Conservation (phyloP, 2,888 invertebrate genomes). For the Hybos culiciformis region DNA sequence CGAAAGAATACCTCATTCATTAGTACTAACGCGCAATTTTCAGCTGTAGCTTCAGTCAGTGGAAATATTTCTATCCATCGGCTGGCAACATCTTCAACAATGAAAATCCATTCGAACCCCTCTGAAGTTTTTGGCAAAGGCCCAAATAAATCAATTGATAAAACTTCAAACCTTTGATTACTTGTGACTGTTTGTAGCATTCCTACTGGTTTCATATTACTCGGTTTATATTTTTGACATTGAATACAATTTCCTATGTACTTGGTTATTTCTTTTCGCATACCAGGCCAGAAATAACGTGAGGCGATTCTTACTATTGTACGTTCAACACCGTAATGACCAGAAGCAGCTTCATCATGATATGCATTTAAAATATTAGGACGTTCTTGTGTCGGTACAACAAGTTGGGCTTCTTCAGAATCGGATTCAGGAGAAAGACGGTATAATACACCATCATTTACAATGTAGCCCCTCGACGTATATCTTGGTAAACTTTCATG, state of each 20-base stretch:
- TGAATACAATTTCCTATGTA: conserved; percentile 11
- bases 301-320: conserved; percentile 11
- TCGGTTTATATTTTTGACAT: conserved; percentile 12
- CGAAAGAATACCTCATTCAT: conserved; percentile 21
- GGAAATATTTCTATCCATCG: conserved; percentile 20
- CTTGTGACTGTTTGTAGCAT: conserved; percentile 12
- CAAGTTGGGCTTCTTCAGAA: conserved; percentile 10
- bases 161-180: conserved; percentile 1
- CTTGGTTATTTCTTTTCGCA: conserved; percentile 10
- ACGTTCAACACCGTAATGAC: conserved; percentile 2
- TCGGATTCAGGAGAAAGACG: conserved; percentile 8
- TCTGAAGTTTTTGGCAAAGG: conserved; percentile 11
- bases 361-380: neutral
- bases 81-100: conserved; percentile 17
- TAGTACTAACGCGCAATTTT: conserved; percentile 17
- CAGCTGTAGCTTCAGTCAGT: conserved; percentile 18
- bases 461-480: neutral
- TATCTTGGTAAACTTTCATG: conserved; percentile 3
- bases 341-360: neutral
- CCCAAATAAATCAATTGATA: conserved; percentile 12
- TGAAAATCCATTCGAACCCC: conserved; percentile 14
- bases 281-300: conserved; percentile 14
- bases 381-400: conserved; percentile 5
- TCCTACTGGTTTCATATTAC: conserved; percentile 11
- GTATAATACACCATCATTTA: conserved; percentile 9